Evolutionary conservation across 2,113 vertebrate species (phyloP).

Genomic region (Prochilodus magdalenae): DNA sequence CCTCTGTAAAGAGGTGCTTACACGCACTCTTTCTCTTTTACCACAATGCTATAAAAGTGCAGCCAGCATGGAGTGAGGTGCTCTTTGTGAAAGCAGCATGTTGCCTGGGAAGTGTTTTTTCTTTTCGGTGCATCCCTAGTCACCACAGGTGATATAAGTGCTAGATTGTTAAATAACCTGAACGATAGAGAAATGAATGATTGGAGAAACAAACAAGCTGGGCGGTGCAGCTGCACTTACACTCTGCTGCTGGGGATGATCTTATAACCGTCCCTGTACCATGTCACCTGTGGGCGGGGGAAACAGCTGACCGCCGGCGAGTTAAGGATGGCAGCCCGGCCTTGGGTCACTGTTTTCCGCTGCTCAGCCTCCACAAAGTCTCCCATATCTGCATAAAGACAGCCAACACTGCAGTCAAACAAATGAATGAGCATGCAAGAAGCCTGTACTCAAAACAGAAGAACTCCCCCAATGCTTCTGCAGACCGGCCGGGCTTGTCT

Average conservation of each 20-base stretch:
- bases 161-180: no score
- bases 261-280: constrained; percentile 95
- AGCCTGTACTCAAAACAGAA: neutral
- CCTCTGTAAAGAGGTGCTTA: no score
- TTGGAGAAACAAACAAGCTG: constrained; percentile 1
- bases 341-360: constrained; percentile 79
- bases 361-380: constrained; percentile 80
- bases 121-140: no score
- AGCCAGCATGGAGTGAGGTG: no score
- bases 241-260: constrained; percentile 90
- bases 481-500: neutral
- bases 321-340: constrained; percentile 85
- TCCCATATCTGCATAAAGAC: constrained; percentile 82
- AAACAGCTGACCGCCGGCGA: constrained; percentile 78
- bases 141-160: no score
- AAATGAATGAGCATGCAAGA: neutral
- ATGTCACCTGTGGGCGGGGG: constrained; percentile 88
- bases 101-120: no score
- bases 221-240: constrained; percentile 76
- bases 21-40: no score
- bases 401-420: constrained; percentile 1
- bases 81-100: no score
- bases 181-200: neutral
- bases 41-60: no score
- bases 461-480: neutral